These are phyloP conservation scores for Lepilemur ruficaudatus DNA, from an alignment of 2,797 vertebrate species.

Conservation along the genomic window DNA sequence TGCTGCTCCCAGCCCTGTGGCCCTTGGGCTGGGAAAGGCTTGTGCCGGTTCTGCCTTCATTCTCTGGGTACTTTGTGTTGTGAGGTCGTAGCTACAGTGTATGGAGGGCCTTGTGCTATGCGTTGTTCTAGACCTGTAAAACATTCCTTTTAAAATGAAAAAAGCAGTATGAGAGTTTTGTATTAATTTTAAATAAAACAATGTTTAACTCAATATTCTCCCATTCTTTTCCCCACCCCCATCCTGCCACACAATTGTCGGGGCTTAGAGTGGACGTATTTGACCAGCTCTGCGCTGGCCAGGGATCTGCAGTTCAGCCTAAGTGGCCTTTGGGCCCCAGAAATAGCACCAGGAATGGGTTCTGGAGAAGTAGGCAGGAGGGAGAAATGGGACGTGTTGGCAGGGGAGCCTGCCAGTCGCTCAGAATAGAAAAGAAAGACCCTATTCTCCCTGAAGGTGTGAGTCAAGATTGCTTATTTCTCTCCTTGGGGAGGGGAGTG, in stretches of 20 bases:
- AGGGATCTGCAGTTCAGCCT: not conserved
- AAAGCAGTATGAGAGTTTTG: not conserved
- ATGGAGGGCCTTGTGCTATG: not conserved
- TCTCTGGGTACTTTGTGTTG: not conserved
- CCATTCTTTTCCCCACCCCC: rapidly evolving
- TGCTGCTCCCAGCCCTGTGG: not conserved
- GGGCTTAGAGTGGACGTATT: not conserved
- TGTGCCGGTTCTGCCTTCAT: not conserved
- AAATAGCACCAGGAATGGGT: not conserved
- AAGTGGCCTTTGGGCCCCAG: not conserved
- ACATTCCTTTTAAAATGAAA: not conserved
- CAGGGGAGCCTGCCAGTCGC: not conserved
- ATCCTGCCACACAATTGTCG: not conserved
- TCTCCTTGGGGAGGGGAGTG: not conserved
- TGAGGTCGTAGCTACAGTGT: not conserved
- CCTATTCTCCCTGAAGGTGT: not conserved
- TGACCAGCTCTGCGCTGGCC: not conserved
- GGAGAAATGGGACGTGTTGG: not conserved
- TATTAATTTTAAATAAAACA: not conserved
- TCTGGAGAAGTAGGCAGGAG: not conserved
- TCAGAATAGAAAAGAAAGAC: not conserved
- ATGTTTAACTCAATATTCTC: not conserved
- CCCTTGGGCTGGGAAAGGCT: not conserved
- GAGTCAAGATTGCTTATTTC: not conserved
- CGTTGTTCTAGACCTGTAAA: not conserved